These are phyloP conservation scores for Eulimnadia texana DNA, from an alignment of 1,140 invertebrate genomes.

Conservation along the genomic window DNA sequence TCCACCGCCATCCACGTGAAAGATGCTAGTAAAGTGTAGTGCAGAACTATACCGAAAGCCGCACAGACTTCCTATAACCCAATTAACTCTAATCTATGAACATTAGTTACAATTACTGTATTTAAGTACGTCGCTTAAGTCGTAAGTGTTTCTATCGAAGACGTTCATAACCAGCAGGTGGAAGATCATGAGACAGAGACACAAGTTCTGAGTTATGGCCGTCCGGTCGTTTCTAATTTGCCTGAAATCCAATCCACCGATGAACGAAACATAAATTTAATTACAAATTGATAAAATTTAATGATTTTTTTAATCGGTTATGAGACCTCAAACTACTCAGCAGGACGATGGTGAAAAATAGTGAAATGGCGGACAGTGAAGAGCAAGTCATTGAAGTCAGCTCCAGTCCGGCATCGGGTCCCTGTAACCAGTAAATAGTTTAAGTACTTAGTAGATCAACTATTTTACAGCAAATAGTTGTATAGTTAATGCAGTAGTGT, in stretches of 20 bases:
- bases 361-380: conserved; percentile 40
- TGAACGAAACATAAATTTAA: conserved; percentile 14
- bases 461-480: neutral
- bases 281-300: neutral
- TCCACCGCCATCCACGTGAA: conserved; percentile 46
- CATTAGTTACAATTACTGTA: neutral
- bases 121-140: conserved; percentile 20
- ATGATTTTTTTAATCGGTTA: neutral
- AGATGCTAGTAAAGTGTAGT: conserved; percentile 42
- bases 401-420: conserved; percentile 29
- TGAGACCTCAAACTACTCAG: conserved; percentile 32
- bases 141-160: conserved; percentile 33
- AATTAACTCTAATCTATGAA: too few species aligned
- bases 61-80: conserved; percentile 32
- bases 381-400: conserved; percentile 41
- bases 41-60: conserved; percentile 39
- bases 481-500: too few species aligned
- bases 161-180: conserved; percentile 41
- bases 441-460: neutral
- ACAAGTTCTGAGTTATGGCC: conserved; percentile 41
- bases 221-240: conserved; percentile 31
- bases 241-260: too few species aligned
- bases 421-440: conserved; percentile 19
- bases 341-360: conserved; percentile 36
- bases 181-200: conserved; percentile 38